phyloP scores from a whole-genome alignment of 2,113 vertebrate genomes.

The Nettapus auritus region DNA sequence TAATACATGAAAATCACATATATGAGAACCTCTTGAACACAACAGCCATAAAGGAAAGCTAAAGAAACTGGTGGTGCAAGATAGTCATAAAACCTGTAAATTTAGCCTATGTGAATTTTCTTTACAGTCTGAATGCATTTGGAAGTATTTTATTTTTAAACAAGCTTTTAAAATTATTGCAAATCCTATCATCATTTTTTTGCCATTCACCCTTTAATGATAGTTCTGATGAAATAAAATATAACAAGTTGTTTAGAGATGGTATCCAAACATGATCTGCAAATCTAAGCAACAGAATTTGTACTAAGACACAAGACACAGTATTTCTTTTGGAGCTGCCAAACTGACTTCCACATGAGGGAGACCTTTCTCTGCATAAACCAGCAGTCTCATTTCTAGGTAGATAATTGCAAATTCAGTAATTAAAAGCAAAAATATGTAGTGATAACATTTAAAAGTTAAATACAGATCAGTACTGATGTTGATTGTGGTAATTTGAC shows the following conservation, averaged over 20 bases:
- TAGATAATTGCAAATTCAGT: not conserved
- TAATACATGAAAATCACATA: not conserved
- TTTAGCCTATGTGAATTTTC: not conserved
- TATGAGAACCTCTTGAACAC: not conserved
- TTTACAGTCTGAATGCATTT: not conserved
- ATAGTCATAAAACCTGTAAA: not conserved
- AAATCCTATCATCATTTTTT: not conserved
- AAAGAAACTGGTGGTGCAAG: not conserved
- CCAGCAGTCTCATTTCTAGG: not conserved
- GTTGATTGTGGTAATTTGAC: not conserved
- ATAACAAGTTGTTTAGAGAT: not conserved
- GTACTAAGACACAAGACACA: not conserved
- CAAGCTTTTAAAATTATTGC: not conserved
- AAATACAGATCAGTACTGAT: not conserved
- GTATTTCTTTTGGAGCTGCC: not conserved
- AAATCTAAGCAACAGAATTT: not conserved
- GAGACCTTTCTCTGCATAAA: constrained; percentile 37
- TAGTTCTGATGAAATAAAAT: not conserved
- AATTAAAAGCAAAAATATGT: not conserved
- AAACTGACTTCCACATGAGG: constrained; percentile 51
- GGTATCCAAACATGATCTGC: not conserved
- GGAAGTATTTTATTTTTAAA: not conserved
- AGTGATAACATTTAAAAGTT: not conserved
- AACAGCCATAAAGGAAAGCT: not conserved
- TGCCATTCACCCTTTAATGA: not conserved